These are phyloP conservation scores for Apostichopus japonicus DNA, from an alignment of 35 echinoderm and acorn worm genomes.

Conservation along the genomic window DNA sequence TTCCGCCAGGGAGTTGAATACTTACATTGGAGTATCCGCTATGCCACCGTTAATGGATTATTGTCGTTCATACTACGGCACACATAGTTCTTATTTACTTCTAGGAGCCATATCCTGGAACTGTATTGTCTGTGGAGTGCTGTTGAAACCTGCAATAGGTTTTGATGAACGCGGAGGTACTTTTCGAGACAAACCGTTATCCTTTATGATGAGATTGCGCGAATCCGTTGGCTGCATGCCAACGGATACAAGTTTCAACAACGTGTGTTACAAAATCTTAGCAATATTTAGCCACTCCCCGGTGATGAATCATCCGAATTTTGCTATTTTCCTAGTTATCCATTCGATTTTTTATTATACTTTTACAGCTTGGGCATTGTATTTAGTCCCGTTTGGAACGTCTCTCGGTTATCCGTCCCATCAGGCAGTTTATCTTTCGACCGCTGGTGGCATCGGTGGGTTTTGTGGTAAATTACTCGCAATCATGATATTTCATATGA, in stretches of 20 bases:
- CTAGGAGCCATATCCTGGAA: constrained; percentile 42
- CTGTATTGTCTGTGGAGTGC: background rate
- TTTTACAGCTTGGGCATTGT: constrained; percentile 50
- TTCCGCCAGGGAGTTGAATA: background rate
- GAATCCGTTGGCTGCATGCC: too few relatives aligned
- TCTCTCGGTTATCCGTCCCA: background rate
- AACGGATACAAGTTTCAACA: background rate
- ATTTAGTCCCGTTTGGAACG: constrained; percentile 23
- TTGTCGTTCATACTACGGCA: background rate
- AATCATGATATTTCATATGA: constrained; percentile 18
- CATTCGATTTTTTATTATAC: constrained; percentile 51
- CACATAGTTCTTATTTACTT: background rate
- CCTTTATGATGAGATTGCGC: background rate
- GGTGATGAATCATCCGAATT: constrained; percentile 1
- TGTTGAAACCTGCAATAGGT: background rate
- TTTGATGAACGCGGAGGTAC: too few relatives aligned
- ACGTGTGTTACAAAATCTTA: too few relatives aligned
- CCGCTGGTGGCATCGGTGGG: constrained; percentile 42
- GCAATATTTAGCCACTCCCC: background rate
- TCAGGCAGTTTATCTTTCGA: constrained; percentile 30
- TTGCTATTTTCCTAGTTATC: constrained; percentile 21
- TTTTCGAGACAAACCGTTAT: background rate
- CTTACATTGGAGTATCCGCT: constrained; percentile 23
- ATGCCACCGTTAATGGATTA: constrained; percentile 30
- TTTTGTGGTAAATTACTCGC: constrained; percentile 26